Percentiles rank a stretch among this genome's conserved stretches.
These are phyloP conservation scores for Slavum lentiscoides DNA, from an alignment of 2,888 invertebrate genomes.

Conservation along the genomic window DNA sequence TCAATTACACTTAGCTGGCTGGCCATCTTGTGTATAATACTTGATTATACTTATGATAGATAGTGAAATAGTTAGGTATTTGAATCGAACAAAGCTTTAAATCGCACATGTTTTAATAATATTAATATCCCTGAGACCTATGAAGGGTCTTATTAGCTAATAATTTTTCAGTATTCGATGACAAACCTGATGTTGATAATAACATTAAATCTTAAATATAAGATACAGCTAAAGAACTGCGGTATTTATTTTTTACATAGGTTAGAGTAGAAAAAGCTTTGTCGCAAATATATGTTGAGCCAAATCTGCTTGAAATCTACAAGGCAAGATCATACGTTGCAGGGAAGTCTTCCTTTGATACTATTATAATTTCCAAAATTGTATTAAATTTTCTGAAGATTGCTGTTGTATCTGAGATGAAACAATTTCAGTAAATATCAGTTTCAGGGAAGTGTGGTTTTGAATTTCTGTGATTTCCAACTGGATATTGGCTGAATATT, in stretches of 20 bases:
- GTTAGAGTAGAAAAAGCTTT: slow-evolving; percentile 30
- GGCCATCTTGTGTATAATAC: slow-evolving; percentile 7
- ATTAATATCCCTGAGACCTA: slow-evolving; percentile 22
- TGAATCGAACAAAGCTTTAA: slow-evolving; percentile 18
- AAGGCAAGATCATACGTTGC: slow-evolving; percentile 25
- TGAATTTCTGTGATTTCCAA: slow-evolving; percentile 32
- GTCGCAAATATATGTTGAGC: no score
- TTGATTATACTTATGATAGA: slow-evolving; percentile 20
- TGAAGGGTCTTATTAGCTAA: slow-evolving; percentile 28
- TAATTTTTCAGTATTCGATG: slow-evolving; percentile 23
- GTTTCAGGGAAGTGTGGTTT: slow-evolving; percentile 27
- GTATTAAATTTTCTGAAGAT: slow-evolving; percentile 30
- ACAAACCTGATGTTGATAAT: slow-evolving; percentile 35
- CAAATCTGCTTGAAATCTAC: slow-evolving; percentile 30
- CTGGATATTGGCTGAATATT: slow-evolving; percentile 20
- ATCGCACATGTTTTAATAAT: no score
- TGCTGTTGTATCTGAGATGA: slow-evolving; percentile 24
- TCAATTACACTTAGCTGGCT: slow-evolving; percentile 11
- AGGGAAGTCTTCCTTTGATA: slow-evolving; percentile 25
- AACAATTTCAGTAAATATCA: slow-evolving; percentile 29
- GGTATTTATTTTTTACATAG: slow-evolving; percentile 33
- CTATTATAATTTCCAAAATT: slow-evolving; percentile 25
- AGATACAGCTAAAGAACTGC: slow-evolving; percentile 13
- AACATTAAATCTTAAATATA: slow-evolving; percentile 25
- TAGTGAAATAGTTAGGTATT: slow-evolving; percentile 8